A percentile compares a stretch with the other conserved stretches of the same genome.
These are phyloP conservation scores for Scyliorhinus canicula DNA, from an alignment of 2,797 vertebrate species.

Conservation along the genomic window DNA sequence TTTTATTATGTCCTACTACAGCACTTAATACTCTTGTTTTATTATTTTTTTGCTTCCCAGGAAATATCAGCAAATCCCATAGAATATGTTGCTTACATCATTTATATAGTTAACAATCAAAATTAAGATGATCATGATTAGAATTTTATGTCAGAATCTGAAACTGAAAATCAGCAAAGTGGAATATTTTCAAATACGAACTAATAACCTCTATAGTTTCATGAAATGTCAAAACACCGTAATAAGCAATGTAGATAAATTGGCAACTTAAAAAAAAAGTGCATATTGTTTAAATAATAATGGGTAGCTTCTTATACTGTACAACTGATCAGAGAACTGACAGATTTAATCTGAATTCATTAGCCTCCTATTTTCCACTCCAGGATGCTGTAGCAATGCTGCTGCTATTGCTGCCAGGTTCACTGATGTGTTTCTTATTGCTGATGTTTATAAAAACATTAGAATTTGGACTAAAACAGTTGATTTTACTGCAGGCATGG, in stretches of 20 bases:
- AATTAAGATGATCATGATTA: conserved; percentile 14
- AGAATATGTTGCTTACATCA: not conserved
- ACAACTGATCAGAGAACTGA: not conserved
- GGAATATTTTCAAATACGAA: not conserved
- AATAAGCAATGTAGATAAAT: conserved; percentile 6
- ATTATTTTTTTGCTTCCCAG: not conserved
- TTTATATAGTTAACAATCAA: not conserved
- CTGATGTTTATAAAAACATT: not conserved
- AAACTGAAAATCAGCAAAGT: not conserved
- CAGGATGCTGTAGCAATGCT: not conserved
- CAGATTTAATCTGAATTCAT: not conserved
- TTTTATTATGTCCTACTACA: not conserved
- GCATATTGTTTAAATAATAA: not conserved
- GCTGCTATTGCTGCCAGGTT: not conserved
- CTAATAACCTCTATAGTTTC: not conserved
- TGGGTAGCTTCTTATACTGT: not conserved
- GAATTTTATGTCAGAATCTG: not conserved
- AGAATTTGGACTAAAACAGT: not conserved
- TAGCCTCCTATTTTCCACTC: not conserved
- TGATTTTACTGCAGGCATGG: not conserved
- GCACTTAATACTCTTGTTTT: not conserved
- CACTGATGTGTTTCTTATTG: not conserved
- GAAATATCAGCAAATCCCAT: not conserved
- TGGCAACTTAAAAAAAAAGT: not conserved
- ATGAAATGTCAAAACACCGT: not conserved